These are phyloP conservation scores for Catharus minimus DNA, from an alignment of 2,113 vertebrate genomes.

Conservation along the genomic window DNA sequence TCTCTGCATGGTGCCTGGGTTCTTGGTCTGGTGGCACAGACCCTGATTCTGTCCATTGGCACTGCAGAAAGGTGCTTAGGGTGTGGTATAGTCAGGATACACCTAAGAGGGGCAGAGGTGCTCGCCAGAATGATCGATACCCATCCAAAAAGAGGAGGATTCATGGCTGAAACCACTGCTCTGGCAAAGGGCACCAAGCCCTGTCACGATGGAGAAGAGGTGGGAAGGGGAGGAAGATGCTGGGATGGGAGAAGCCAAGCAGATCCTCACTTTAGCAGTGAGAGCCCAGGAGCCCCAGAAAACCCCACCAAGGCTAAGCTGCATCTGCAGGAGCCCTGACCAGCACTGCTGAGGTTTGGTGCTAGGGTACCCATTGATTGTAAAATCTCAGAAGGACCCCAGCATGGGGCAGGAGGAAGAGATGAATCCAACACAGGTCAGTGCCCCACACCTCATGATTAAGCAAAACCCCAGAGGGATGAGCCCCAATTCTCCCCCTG, in stretches of 20 bases:
- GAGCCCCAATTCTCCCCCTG: neutral
- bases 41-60: constrained; percentile 18
- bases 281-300: constrained; percentile 15
- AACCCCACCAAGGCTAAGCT: constrained; percentile 19
- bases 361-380: constrained; percentile 6
- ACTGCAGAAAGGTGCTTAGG: constrained; percentile 48
- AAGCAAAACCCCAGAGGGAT: neutral
- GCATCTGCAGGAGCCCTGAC: neutral
- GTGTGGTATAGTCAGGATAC: constrained; percentile 48
- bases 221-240: neutral
- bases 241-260: constrained; percentile 54
- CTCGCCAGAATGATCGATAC: neutral
- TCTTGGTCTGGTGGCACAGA: neutral
- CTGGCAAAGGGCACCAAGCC: constrained; percentile 48
- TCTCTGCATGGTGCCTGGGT: neutral
- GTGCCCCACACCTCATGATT: neutral
- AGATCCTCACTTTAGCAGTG: constrained; percentile 17
- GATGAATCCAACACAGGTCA: neutral
- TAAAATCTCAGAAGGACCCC: neutral
- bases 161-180: constrained; percentile 16
- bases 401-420: neutral
- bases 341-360: constrained; percentile 50
- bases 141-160: constrained; percentile 18
- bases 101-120: neutral
- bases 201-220: neutral